Evolutionary conservation across 2,888 invertebrate species (phyloP), one percentile per base, ranked within the genome.

Genomic region (Stenichneumon culpator): DNA sequence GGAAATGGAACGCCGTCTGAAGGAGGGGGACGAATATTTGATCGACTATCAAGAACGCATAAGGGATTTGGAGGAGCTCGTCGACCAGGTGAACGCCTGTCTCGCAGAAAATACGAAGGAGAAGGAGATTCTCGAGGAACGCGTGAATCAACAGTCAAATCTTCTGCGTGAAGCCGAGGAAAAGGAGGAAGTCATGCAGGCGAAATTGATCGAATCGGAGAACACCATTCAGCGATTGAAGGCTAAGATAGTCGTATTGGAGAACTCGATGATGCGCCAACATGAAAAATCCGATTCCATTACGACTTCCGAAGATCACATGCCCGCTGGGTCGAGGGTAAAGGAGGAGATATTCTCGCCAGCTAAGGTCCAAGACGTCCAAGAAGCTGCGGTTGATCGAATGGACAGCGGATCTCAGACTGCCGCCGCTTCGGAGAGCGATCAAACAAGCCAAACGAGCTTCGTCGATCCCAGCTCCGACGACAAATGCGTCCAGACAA

Each of bases 41-140:
- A 68, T 89, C 5, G 91, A 90, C 63, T 87, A 88, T 44, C 79
- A 79, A 0, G 93, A 93, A 44, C 87, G 82, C 14, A 89, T 92
- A 25, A 84, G 77, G 0, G 93, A 94, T 60, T 86, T 93, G 25
- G 91, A 92, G 68, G 86, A 88, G 44, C 89, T 93, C 39, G 72
- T 93, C 1, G 90, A 88, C 4, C 78, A 90, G 44, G 83, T 88
- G 4, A 90, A 90, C 70, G 79, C 85, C n/a, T 91, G 91, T 85
- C 87, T 92, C 0, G 86, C 88, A 0, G 90, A 92, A 19, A 91
- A 90, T 70, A 89, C 82, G 2, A 90, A 90, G 83, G 6, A 82
- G 0, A 81, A 87, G 0, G 93, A 93, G 44, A 19, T 60, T 3
- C 70, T 93, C 2, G 92, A 93, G 79, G 91, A 93, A 3, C 90